These are phyloP conservation scores for Morphnarchus princeps DNA, from an alignment of 2,113 vertebrate species.

Conservation along the genomic window DNA sequence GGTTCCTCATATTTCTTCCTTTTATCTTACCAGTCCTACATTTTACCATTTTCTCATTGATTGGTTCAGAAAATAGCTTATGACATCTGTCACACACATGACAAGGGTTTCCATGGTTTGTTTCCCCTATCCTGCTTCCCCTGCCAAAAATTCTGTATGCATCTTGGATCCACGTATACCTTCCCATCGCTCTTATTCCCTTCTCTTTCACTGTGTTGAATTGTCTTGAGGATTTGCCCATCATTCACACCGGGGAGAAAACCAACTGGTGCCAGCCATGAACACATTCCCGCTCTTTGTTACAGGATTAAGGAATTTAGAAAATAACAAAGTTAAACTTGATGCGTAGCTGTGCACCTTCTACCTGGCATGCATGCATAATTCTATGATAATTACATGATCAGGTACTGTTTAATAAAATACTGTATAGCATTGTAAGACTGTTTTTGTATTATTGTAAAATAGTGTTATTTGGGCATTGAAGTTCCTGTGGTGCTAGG, in stretches of 20 bases:
- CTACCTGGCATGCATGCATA: neutral
- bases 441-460: neutral
- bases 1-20: neutral
- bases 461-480: neutral
- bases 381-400: neutral
- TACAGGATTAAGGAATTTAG: neutral
- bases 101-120: neutral
- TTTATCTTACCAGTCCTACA: neutral
- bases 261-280: neutral
- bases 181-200: neutral
- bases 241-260: neutral
- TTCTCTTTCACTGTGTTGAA: neutral
- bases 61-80: neutral
- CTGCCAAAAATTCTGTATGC: neutral
- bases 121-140: neutral
- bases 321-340: neutral
- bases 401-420: neutral
- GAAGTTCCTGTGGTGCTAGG: neutral
- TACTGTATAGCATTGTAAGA: neutral
- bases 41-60: neutral
- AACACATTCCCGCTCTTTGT: neutral
- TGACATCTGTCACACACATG: neutral
- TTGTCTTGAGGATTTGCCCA: neutral
- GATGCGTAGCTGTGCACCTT: neutral
- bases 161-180: neutral